These are phyloP conservation scores for Lysiphlebus fabarum DNA, from an alignment of 1,140 invertebrate genomes.

Conservation along the genomic window DNA sequence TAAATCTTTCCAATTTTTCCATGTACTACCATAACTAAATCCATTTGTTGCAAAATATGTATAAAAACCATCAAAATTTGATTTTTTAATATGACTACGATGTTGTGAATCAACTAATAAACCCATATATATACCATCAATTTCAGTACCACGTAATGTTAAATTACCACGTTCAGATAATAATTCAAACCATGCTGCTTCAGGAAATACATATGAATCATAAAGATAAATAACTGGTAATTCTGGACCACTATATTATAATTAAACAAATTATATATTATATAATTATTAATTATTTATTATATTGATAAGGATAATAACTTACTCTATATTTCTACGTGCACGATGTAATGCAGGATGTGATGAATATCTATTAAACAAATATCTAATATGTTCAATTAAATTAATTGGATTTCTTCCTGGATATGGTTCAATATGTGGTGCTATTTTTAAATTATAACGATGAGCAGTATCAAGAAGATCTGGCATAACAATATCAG, in stretches of 20 bases:
- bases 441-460: slow-evolving; percentile 52
- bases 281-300: background rate
- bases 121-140: slow-evolving; percentile 61
- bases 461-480: slow-evolving; percentile 51
- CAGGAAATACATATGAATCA: slow-evolving; percentile 58
- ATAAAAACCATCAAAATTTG: slow-evolving; percentile 64
- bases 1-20: slow-evolving; percentile 63
- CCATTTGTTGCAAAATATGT: slow-evolving; percentile 62
- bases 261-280: slow-evolving; percentile 7
- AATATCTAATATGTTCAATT: slow-evolving; percentile 46
- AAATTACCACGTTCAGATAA: slow-evolving; percentile 54
- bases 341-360: slow-evolving; percentile 58
- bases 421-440: slow-evolving; percentile 53
- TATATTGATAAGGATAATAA: background rate
- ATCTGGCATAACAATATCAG: slow-evolving; percentile 46
- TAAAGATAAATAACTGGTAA: slow-evolving; percentile 62
- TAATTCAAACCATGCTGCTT: slow-evolving; percentile 53
- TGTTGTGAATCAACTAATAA: slow-evolving; percentile 53
- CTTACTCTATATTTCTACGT: slow-evolving; percentile 48
- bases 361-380: slow-evolving; percentile 45
- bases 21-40: slow-evolving; percentile 61
- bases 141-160: slow-evolving; percentile 53
- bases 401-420: slow-evolving; percentile 53
- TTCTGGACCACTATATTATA: slow-evolving; percentile 36
- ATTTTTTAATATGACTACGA: slow-evolving; percentile 54